Evolutionary conservation across 1,140 invertebrate genomes (phyloP), one percentile per base, ranked within the genome.

Genomic region (Trichonephila clavata): DNA sequence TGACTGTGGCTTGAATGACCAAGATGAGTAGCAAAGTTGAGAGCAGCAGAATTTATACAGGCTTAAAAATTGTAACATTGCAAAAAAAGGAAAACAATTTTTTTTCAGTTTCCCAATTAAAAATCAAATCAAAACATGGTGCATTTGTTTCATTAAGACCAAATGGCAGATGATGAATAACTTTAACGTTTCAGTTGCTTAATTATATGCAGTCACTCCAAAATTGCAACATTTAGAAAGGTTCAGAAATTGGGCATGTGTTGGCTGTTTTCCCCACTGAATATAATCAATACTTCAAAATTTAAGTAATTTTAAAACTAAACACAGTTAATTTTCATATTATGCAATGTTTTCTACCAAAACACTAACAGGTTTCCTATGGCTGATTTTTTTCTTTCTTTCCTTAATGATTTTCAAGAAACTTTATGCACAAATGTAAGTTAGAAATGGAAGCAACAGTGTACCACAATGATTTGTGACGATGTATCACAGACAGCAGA

Each of bases 401-500:
- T 50, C 50, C 50, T 63, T 63, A 20, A 63, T 77, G 27, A 27
- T 39, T 77, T 77, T 32, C 13, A 7, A 27, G 71, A 18, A 39
- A 32, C 24, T 77, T 77, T 77, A 77, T 77, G 71, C 24, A 77
- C 71, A 39, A 77, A 77, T 77, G 18, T 77, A 32, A 77, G 71
- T 32, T 32, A 77, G 21, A 84, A 84, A 84, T 84, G 83, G 83
- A 84, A 84, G 83, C 57, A 59, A 84, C 39, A 84, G 50, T 60
- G 57, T 77, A 18, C 71, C 71, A 77, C 71, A 77, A 77, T 77
- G 83, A 59, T 84, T 84, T 84, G 83, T 84, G 83, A 84, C 83
- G 83, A 84, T 59, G 50, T 84, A 84, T 84, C 83, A 84, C 83
- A 84, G 83, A 59, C 50, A 84, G 57, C 83, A 84, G 83, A 84